Conservation (phyloP, 2,797 vertebrate genomes). For the Periophthalmus magnuspinnatus region DNA sequence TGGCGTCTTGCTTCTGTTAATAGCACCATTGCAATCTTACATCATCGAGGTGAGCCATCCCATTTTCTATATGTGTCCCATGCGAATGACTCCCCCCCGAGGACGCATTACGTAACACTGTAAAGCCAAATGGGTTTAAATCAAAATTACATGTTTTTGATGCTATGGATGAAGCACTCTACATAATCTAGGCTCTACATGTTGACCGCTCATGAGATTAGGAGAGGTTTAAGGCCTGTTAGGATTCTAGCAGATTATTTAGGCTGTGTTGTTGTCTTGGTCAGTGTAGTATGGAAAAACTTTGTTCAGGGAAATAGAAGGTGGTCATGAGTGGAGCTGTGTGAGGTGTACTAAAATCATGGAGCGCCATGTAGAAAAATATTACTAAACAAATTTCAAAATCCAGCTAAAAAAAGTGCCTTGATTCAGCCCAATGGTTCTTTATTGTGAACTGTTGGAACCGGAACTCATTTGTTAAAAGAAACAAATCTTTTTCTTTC, state of each 20-base stretch:
- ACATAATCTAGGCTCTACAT: constrained; percentile 25
- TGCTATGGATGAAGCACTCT: constrained; percentile 38
- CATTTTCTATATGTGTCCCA: constrained; percentile 46
- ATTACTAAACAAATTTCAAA: too few species aligned
- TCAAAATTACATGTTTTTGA: constrained; percentile 27
- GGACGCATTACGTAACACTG: constrained; percentile 37
- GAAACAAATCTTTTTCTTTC: too few species aligned
- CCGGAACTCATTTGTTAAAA: too few species aligned
- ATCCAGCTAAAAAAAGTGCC: too few species aligned
- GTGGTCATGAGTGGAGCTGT: too few species aligned
- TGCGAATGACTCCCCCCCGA: constrained; percentile 20
- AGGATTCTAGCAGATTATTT: constrained; percentile 51
- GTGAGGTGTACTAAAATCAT: too few species aligned
- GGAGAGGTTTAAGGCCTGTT: constrained; percentile 60
- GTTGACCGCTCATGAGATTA: constrained; percentile 64
- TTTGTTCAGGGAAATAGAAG: constrained; percentile 4
- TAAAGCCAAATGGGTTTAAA: constrained; percentile 23
- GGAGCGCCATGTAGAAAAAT: too few species aligned
- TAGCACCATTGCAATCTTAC: constrained; percentile 33
- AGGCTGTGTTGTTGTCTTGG: constrained; percentile 33
- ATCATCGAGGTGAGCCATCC: constrained; percentile 38
- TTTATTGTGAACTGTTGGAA: too few species aligned
- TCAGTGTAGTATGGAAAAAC: constrained; percentile 19
- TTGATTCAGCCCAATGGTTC: too few species aligned
- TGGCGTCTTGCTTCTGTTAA: constrained; percentile 1